phyloP scores from a whole-genome alignment of 1,140 invertebrate genomes.

The Choristoneura fumiferana region DNA sequence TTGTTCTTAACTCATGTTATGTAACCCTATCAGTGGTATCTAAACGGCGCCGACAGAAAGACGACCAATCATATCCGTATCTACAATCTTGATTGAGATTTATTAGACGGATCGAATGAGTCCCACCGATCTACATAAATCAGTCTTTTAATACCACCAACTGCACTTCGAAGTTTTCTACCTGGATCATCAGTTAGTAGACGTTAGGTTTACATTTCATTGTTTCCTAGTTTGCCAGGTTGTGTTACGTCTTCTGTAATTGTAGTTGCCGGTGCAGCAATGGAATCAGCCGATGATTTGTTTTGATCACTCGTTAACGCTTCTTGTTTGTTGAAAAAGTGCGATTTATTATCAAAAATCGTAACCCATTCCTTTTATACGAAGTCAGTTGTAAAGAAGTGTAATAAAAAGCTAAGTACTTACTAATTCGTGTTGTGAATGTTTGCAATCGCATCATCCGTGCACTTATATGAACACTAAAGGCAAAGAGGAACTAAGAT shows the following conservation, averaged over 20 bases:
- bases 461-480: no score
- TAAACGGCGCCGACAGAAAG: slow-evolving; percentile 60
- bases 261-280: slow-evolving; percentile 43
- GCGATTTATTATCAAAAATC: slow-evolving; percentile 10
- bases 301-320: slow-evolving; percentile 60
- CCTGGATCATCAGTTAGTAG: slow-evolving; percentile 26
- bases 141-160: slow-evolving; percentile 33
- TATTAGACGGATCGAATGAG: slow-evolving; percentile 58
- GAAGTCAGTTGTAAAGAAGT: no score
- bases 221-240: not conserved
- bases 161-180: slow-evolving; percentile 26
- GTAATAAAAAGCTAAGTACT: no score
- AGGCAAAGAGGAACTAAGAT: no score
- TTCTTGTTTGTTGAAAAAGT: slow-evolving; percentile 31
- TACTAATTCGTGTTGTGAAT: no score
- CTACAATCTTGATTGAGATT: slow-evolving; percentile 73
- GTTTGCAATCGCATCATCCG: no score
- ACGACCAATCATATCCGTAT: slow-evolving; percentile 65
- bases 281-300: slow-evolving; percentile 49
- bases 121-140: slow-evolving; percentile 56
- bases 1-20: slow-evolving; percentile 30
- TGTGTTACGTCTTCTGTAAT: slow-evolving; percentile 34
- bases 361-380: no score
- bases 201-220: not conserved
- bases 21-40: slow-evolving; percentile 53